These are phyloP conservation scores for Aselliscus stoliczkanus DNA, from an alignment of 2,797 vertebrate species.

Conservation along the genomic window DNA sequence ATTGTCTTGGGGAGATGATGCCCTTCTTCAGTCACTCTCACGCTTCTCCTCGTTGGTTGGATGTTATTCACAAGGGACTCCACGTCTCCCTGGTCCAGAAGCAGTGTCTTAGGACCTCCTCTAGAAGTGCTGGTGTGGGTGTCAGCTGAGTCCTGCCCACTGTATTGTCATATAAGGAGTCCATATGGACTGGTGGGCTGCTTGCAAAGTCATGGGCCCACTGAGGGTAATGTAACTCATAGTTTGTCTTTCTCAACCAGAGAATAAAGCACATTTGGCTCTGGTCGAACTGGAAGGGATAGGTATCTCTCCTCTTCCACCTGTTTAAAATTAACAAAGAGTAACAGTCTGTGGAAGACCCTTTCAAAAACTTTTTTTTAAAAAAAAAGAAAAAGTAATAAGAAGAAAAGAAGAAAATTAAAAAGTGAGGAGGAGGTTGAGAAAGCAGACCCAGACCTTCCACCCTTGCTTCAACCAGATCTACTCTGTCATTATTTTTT, in stretches of 20 bases:
- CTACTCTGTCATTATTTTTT: not conserved
- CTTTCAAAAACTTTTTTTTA: too few relatives aligned
- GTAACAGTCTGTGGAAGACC: not conserved
- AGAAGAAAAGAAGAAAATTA: not conserved
- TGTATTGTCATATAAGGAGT: not conserved
- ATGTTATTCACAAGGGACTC: not conserved
- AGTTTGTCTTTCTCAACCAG: not conserved
- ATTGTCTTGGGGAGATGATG: not conserved
- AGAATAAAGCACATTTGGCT: not conserved
- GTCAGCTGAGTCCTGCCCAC: not conserved
- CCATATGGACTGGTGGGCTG: fast-evolving
- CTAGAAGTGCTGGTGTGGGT: not conserved
- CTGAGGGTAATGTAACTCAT: not conserved
- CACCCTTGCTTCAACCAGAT: not conserved
- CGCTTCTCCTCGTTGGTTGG: not conserved
- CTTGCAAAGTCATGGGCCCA: not conserved
- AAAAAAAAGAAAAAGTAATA: not conserved
- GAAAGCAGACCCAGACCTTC: not conserved
- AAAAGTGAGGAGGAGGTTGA: not conserved
- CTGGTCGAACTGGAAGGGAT: not conserved
- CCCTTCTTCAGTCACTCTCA: not conserved
- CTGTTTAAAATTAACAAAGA: not conserved
- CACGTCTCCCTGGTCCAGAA: fast-evolving
- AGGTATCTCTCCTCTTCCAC: not conserved
- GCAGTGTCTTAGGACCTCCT: not conserved